A percentile compares a stretch with the other conserved stretches of the same genome.
These are phyloP conservation scores for Allacma fusca DNA, from an alignment of 2,888 invertebrate genomes.

Conservation along the genomic window DNA sequence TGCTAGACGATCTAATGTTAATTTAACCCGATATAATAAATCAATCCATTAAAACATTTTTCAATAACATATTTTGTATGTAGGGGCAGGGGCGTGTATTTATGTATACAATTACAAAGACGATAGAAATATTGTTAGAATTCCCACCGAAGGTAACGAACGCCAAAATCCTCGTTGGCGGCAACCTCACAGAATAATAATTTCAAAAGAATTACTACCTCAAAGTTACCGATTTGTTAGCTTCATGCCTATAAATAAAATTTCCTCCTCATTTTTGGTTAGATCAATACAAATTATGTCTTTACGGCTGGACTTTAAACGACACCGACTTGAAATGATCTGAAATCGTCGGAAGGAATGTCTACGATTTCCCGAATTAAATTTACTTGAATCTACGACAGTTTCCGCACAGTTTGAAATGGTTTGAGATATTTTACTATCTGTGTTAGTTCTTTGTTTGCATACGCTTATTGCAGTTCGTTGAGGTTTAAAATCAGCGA, in stretches of 20 bases:
- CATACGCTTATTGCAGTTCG: not conserved
- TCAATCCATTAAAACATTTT: no score
- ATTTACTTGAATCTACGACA: not conserved
- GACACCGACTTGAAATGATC: not conserved
- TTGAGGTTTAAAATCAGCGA: not conserved
- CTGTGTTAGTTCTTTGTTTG: not conserved
- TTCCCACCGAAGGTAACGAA: no score
- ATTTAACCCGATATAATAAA: no score
- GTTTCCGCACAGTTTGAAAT: not conserved
- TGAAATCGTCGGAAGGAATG: not conserved
- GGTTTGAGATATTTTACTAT: not conserved
- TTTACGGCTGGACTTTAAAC: not conserved
- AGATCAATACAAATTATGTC: not conserved
- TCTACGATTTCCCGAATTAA: not conserved
- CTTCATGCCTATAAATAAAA: not conserved
- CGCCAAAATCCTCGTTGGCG: no score
- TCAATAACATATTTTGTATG: no score
- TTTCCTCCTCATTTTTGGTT: conserved; percentile 2
- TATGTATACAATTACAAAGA: no score
- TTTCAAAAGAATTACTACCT: no score
- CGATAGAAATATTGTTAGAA: no score
- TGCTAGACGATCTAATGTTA: no score
- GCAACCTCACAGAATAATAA: no score
- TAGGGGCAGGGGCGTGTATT: no score
- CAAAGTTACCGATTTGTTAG: not conserved